Percentiles rank a stretch among this genome's conserved stretches.
phyloP scores from a whole-genome alignment of 2,797 vertebrate species.

The Nannoperca obscura region DNA sequence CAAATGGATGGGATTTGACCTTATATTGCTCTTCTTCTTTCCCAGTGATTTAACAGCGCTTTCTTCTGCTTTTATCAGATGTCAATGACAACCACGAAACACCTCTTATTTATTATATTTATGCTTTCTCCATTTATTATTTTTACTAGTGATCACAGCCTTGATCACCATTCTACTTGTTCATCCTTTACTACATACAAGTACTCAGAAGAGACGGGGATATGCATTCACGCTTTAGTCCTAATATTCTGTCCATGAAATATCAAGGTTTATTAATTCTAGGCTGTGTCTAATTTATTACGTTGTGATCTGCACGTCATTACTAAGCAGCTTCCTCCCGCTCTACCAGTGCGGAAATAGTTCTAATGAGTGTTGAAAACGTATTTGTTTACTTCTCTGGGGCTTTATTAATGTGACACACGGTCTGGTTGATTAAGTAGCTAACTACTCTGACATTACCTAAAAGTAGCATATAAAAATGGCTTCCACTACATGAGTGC shows the following conservation, averaged over 20 bases:
- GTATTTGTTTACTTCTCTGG: conserved; percentile 82
- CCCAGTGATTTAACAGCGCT: conserved; percentile 18
- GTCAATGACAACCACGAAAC: background rate
- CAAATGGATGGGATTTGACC: conserved; percentile 47
- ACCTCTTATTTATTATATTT: conserved; percentile 6
- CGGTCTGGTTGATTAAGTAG: conserved; percentile 73
- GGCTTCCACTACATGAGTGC: conserved; percentile 29
- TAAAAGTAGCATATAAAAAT: conserved; percentile 46
- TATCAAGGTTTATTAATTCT: conserved; percentile 71
- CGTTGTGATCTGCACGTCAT: conserved; percentile 84
- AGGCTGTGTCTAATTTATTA: conserved; percentile 85
- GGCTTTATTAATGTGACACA: conserved; percentile 71
- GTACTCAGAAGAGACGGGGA: conserved; percentile 36
- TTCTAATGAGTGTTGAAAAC: conserved; percentile 82
- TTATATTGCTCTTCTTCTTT: conserved; percentile 32
- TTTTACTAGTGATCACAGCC: conserved; percentile 15
- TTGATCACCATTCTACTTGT: conserved; percentile 10
- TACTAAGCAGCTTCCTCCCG: conserved; percentile 85
- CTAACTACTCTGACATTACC: conserved; percentile 64
- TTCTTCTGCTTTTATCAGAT: conserved; percentile 17
- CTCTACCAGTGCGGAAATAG: conserved; percentile 79
- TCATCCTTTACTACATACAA: conserved; percentile 24
- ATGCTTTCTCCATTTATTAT: background rate
- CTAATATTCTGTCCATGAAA: conserved; percentile 62
- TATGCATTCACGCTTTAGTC: conserved; percentile 42